Base-by-base conservation (phyloP, 2,797 vertebrate genomes). In the Malurus splendens region DNA sequence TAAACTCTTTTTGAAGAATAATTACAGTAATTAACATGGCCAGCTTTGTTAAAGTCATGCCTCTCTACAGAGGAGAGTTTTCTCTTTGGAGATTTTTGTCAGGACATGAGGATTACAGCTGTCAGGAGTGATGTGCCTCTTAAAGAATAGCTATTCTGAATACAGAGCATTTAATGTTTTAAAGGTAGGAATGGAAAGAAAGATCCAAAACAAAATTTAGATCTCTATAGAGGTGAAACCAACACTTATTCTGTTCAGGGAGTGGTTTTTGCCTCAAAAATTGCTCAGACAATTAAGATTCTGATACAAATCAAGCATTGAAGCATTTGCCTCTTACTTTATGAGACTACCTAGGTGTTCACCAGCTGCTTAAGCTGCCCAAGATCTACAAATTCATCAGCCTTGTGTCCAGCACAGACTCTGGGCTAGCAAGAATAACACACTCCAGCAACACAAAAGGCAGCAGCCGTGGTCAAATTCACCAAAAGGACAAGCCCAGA, bases 201-300 rank as follows among this genome's bases (percentile, higher is more conserved):
- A 85, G 44, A 81, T 83, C 9, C 71, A 72, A 92, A 94, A 55
- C 55, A 92, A 89, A 89, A 92, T 83, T 93, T 90, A 86, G 66
- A 52, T 67, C 41, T 87, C 25, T 72, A 81, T 36, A 36, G 10
- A 86, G 70, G n/a, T 72, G 89, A 93, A 92, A 48, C n/a, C 22
- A 78, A 33, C 38, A 70, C 12, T 92, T 92, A 72, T 48, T 66
- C 79, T 78, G 23, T 60, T 75, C 41, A 68, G 62, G 28, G 55
- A 72, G 10, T 52, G 59, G 81, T 87, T 93, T 94, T 89, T 14
- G 1, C 22, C 41, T 68, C 90, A 78, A 66, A 72, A 36, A 86
- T 83, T 89, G 16, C 73, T 81, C 68, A 78, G 55, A 8, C 41
- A 66, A 73, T 89, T 78, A 83, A 62, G 55, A 89, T 83, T 89